phyloP scores from a whole-genome alignment of 2,888 invertebrate species.

The Andrena fulva region DNA sequence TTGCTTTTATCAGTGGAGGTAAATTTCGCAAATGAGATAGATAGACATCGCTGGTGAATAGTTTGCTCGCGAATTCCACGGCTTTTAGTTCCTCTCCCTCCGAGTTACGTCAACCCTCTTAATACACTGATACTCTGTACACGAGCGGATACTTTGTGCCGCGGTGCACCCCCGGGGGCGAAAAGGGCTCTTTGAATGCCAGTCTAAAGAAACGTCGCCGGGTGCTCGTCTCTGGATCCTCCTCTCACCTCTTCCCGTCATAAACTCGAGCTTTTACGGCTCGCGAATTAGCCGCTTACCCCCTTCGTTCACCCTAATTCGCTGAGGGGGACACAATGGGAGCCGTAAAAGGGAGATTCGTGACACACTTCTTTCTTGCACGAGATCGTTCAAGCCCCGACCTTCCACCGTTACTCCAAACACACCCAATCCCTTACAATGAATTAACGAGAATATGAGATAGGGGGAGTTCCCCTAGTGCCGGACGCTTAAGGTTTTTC shows the following conservation, averaged over 20 bases:
- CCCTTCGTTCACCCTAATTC: constrained; percentile 52
- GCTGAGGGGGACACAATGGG: constrained; percentile 32
- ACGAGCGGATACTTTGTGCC: constrained; percentile 56
- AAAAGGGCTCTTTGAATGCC: constrained; percentile 64
- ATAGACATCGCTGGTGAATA: constrained; percentile 13
- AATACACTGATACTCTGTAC: constrained; percentile 52
- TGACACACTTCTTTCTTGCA: constrained; percentile 4
- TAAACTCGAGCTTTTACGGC: constrained; percentile 61
- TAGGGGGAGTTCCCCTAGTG: no score
- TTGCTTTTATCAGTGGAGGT: neutral
- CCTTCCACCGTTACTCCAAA: neutral
- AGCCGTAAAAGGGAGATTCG: neutral
- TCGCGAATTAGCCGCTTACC: constrained; percentile 56
- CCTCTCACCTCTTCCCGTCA: constrained; percentile 49
- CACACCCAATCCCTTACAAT: no score
- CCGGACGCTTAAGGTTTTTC: no score
- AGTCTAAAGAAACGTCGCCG: constrained; percentile 47
- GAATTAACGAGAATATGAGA: neutral
- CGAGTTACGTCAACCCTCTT: constrained; percentile 25
- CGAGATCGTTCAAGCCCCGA: neutral
- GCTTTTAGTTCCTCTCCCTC: constrained; percentile 25
- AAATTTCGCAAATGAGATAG: constrained; percentile 36
- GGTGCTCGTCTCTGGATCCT: constrained; percentile 43
- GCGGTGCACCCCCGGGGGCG: constrained; percentile 38
- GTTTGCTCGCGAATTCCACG: constrained; percentile 19